Evolutionary conservation across 1,140 invertebrate species (phyloP), one percentile per base, ranked within the genome.

Genomic region (Caenorhabditis elegans): DNA sequence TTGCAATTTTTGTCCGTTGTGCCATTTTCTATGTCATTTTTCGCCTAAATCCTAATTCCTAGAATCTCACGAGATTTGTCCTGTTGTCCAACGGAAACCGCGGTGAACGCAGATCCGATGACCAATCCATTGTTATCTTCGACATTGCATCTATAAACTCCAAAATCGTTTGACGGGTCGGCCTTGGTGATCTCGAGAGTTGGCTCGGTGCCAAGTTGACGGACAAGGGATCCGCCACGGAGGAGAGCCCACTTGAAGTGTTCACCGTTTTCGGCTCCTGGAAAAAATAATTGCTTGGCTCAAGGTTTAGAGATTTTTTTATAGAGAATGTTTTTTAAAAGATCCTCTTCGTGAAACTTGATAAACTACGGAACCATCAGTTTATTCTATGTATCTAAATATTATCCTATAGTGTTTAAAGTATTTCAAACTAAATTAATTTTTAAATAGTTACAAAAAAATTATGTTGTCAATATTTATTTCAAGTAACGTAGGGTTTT

Each of bases 141-240:
- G 11, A 90, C 87, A 70, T 90, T 86, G 82, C 88, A 89, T 48
- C 87, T 80, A 76, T 89, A 89, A 22, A 89, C 88, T 34, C 88
- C 88, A 75, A 86, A 90, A 47, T 89, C 88, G 48, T 89, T 87
- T 24, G 84, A 83, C 31, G 87, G 88, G 39, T 89, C 88, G 15
- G 88, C 88, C 15, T 51, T 78, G 47, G 88, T 86, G 36, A 89
- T 84, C 13, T 82, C 51, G 26, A 89, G 76, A 53, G 88, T 87
- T 19, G 76, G 70, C 60, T 90, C 82, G 26, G 82, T 83, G 34
- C 86, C 83, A 13, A 87, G 80, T 49, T 87, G 82, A 24, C 87
- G 81, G 79, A 90, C 86, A 17, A 89, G 49, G 11, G 76, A 83
- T 17, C 88, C 88, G 46, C 86, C 86, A 47, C 88, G 86, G 10